Conservation (phyloP, 2,797 vertebrate genomes). For the Micropoecilia bifurca region DNA sequence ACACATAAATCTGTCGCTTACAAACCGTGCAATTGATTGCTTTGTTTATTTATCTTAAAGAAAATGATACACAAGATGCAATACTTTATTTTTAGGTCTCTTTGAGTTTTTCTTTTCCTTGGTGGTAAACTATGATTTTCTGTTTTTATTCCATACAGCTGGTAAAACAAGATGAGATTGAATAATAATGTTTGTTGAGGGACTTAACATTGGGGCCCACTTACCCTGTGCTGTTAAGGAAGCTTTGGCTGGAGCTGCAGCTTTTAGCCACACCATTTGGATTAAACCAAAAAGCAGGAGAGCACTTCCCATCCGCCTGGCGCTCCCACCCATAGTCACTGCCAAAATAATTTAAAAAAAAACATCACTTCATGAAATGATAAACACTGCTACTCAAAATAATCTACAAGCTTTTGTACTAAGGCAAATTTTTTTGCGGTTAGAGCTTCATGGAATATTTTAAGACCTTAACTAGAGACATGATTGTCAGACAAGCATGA, state of each 20-base stretch:
- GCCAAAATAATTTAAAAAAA: slow-evolving; percentile 55
- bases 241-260: slow-evolving; percentile 91
- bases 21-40: slow-evolving; percentile 7
- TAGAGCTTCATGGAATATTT: slow-evolving; percentile 55
- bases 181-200: slow-evolving; percentile 59
- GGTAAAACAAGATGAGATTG: slow-evolving; percentile 50
- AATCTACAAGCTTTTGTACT: slow-evolving; percentile 59
- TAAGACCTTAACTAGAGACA: slow-evolving; percentile 67
- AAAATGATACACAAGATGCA: slow-evolving; percentile 21
- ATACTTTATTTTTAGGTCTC: slow-evolving; percentile 2
- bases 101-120: not conserved
- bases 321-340: slow-evolving; percentile 97
- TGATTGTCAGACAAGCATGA: slow-evolving; percentile 76
- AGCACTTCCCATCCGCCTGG: slow-evolving; percentile 88
- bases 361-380: slow-evolving; percentile 61
- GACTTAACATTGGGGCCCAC: slow-evolving; percentile 64
- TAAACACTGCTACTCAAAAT: slow-evolving; percentile 58
- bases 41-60: slow-evolving; percentile 21
- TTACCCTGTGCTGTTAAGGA: slow-evolving; percentile 96
- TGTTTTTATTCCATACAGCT: slow-evolving; percentile 47
- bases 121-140: slow-evolving; percentile 39
- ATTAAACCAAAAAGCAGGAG: slow-evolving; percentile 96
- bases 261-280: slow-evolving; percentile 85
- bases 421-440: slow-evolving; percentile 45
- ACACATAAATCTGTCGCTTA: slow-evolving; percentile 16